phyloP scores from a whole-genome alignment of 2,113 vertebrate genomes.

The Zosterops pallidus region DNA sequence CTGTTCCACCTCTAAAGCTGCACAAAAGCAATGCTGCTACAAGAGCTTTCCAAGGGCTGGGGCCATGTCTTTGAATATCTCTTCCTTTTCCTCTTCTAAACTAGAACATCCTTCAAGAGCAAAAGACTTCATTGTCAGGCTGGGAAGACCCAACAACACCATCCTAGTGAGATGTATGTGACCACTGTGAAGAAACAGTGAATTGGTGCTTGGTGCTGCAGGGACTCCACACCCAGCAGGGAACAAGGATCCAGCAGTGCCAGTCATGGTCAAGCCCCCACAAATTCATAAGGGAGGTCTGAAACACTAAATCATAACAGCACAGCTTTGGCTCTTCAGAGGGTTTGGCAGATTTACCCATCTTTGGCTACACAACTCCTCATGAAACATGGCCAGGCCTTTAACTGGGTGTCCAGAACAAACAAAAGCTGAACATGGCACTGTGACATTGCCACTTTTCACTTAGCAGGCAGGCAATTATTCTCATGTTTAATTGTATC shows the following conservation, averaged over 20 bases:
- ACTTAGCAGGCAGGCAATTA: conserved; percentile 27
- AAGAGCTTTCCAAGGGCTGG: not conserved
- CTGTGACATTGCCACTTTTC: not conserved
- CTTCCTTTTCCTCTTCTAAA: not conserved
- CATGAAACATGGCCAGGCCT: not conserved
- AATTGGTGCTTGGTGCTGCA: not conserved
- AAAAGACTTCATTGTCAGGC: not conserved
- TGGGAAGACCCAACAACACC: not conserved
- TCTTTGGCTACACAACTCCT: not conserved
- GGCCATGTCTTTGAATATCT: not conserved
- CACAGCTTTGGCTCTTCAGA: not conserved
- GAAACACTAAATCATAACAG: not conserved
- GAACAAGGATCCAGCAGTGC: not conserved
- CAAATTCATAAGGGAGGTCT: rapidly evolving
- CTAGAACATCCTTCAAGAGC: not conserved
- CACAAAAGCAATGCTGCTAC: not conserved
- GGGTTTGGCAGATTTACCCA: not conserved
- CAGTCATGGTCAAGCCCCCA: not conserved
- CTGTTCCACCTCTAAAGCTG: not conserved
- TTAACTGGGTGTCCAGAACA: not conserved
- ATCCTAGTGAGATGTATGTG: not conserved
- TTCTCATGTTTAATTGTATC: conserved; percentile 43
- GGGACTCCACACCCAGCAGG: not conserved
- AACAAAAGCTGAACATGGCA: not conserved
- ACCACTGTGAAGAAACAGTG: not conserved